phyloP scores from a whole-genome alignment of 2,113 vertebrate genomes.

The Lepus americanus region DNA sequence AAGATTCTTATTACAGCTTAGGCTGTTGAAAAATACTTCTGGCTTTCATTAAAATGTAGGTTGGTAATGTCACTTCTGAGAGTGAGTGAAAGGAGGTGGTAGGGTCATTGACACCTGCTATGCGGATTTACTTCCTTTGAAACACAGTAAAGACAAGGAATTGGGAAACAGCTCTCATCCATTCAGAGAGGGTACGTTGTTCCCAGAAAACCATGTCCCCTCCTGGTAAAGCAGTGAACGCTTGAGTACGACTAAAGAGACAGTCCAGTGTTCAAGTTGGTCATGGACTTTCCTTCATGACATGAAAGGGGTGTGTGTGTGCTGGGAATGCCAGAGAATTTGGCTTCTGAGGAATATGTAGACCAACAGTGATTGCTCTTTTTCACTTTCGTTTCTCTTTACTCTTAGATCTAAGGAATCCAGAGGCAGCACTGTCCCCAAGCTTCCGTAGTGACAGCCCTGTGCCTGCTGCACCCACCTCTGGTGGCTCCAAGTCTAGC shows the following conservation, averaged over 20 bases:
- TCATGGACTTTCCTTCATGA: slow-evolving; percentile 26
- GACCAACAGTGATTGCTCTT: background rate
- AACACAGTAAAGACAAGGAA: background rate
- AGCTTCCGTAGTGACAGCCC: slow-evolving; percentile 93
- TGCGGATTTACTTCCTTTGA: slow-evolving; percentile 40
- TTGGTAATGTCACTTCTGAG: slow-evolving; percentile 15
- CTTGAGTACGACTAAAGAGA: background rate
- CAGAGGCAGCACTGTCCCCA: slow-evolving; percentile 87
- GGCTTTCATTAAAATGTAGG: slow-evolving; percentile 34
- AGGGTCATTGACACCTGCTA: background rate
- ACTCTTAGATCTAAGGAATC: slow-evolving; percentile 87
- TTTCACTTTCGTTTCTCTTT: slow-evolving; percentile 24
- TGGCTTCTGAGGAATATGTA: slow-evolving; percentile 1
- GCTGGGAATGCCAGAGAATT: slow-evolving; percentile 4
- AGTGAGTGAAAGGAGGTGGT: slow-evolving; percentile 2
- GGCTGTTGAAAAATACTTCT: slow-evolving; percentile 51
- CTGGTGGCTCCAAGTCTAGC: slow-evolving; percentile 80
- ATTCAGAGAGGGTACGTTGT: background rate
- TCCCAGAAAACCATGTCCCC: slow-evolving; percentile 12
- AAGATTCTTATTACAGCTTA: slow-evolving; percentile 18
- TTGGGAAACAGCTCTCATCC: background rate
- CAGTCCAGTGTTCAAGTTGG: slow-evolving; percentile 33
- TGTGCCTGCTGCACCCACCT: slow-evolving; percentile 83
- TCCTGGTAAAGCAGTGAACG: slow-evolving; percentile 40
- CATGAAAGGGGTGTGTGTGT: slow-evolving; percentile 6